A percentile compares a stretch with the other conserved stretches of the same genome.
phyloP scores from a whole-genome alignment of 1,140 invertebrate species.

The Meloidogyne floridensis region DNA sequence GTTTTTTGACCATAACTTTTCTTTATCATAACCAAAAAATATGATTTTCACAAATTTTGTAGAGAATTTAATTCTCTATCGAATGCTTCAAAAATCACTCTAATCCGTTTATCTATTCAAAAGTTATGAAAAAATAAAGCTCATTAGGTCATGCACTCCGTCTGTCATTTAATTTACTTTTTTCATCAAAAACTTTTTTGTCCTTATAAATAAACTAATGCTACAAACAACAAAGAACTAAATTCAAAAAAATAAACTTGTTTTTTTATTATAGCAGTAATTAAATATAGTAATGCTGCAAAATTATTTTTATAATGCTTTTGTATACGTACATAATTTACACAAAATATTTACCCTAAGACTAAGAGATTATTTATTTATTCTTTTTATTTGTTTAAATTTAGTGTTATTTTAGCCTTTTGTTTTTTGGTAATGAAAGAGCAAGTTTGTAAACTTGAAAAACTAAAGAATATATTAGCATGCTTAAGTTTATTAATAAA shows the following conservation, averaged over 20 bases:
- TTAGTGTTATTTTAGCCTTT: too few relatives aligned
- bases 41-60: neutral
- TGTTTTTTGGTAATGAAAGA: too few relatives aligned
- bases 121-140: neutral
- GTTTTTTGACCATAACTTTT: conserved; percentile 1
- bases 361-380: neutral
- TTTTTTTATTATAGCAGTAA: neutral
- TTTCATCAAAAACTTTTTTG: neutral
- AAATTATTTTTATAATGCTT: too few relatives aligned
- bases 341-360: neutral
- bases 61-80: neutral
- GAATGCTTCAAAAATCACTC: neutral
- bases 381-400: neutral
- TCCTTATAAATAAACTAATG: neutral
- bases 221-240: neutral
- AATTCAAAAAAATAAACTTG: too few relatives aligned
- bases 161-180: neutral
- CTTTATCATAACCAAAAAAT: too few relatives aligned
- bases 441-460: too few relatives aligned
- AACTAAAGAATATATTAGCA: too few relatives aligned
- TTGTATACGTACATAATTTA: neutral
- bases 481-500: too few relatives aligned
- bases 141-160: neutral
- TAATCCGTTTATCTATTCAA: neutral
- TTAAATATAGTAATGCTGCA: neutral